Base-by-base conservation (phyloP, 92 coral and sea anemone species). In the Heliopora coerulea region DNA sequence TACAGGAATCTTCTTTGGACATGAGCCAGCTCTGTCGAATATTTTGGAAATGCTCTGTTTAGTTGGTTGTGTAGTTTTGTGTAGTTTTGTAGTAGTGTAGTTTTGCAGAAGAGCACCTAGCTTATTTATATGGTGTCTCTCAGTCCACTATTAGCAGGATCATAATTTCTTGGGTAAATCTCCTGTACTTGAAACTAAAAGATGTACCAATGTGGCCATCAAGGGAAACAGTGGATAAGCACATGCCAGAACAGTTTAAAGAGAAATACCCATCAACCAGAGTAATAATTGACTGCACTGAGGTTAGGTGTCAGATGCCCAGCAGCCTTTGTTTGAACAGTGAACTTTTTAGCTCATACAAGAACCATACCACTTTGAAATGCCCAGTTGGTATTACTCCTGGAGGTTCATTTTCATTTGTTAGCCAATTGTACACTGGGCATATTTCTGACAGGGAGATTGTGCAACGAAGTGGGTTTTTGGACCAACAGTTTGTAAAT, bases 221-320 rank as follows among this genome's bases (percentile, higher is more conserved):
- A 17, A 79, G 81, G 44, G 85, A 80, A 72, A 17, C 64, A 28
- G 80, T 86, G 24, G 79, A 83, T 34, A 39, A 66, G 56, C 42
- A 25, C 61, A 79, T 83, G 91, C 87, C 91, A 5, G 80, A 83
- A 61, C 73, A 73, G 14, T 86, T 86, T 78, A 86, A 83, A 49
- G 80, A 79, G 21, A 86, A 86, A 33, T 86, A 57, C 64, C 82
- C 82, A 15, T 65, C 68, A 31, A 83, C 87, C 5, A 54, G 79
- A 44, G 85, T 83, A 39, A 79, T 86, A 18, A 83, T 86, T 61
- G 91, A 79, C 65, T 86, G 91, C 54, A 83, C 87, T 34, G 91
- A 86, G 66, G 54, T 86, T 8, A 74, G 60, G 58, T 79, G 91
- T 31, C 91, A 86, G 75, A 86, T 86, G 87, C 83, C 87, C 21